Conservation (phyloP, 2,797 vertebrate genomes). For the Tragelaphus oryx region DNA sequence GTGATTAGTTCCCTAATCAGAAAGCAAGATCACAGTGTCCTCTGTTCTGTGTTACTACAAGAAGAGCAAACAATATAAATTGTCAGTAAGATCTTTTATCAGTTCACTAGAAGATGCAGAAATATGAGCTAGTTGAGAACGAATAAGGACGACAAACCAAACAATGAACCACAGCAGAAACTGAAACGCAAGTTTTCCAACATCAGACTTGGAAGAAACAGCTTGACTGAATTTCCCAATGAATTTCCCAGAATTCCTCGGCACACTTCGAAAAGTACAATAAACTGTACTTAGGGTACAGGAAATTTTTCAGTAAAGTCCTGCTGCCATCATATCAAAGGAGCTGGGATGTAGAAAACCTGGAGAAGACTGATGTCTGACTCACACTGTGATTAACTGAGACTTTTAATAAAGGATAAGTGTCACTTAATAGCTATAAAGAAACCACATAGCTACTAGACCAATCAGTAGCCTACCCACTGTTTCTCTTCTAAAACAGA, state of each 20-base stretch:
- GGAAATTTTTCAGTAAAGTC: background rate
- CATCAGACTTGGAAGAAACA: background rate
- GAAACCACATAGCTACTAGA: background rate
- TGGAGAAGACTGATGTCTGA: background rate
- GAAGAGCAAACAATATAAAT: background rate
- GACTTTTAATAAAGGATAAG: background rate
- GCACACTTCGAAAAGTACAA: background rate
- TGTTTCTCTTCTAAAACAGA: background rate
- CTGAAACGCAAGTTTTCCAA: background rate
- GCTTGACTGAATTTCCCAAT: background rate
- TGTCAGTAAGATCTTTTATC: background rate
- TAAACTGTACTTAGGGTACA: background rate
- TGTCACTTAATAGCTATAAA: background rate
- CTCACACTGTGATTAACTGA: background rate
- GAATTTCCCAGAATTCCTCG: background rate
- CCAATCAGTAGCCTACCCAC: background rate
- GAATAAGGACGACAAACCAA: background rate
- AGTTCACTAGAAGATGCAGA: background rate
- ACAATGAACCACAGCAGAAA: background rate
- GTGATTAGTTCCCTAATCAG: background rate
- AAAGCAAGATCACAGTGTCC: background rate
- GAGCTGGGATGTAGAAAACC: background rate
- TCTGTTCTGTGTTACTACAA: background rate
- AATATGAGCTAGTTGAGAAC: background rate
- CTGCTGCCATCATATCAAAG: background rate